phyloP scores from a whole-genome alignment of 1,140 invertebrate species.

The Colletes latitarsis region DNA sequence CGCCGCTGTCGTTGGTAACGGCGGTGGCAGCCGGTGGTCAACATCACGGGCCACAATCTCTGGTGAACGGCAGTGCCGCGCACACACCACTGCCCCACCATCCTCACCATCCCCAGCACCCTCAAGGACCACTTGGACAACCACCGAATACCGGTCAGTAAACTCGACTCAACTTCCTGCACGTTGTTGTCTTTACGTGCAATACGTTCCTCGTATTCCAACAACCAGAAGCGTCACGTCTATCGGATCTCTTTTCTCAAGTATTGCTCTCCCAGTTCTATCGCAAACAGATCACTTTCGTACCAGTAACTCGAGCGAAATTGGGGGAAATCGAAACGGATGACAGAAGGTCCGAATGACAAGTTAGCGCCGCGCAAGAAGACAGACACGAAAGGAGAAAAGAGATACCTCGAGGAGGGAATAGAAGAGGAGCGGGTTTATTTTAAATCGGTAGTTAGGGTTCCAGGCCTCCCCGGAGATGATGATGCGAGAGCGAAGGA shows the following conservation, averaged over 20 bases:
- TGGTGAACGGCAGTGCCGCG: conserved; percentile 80
- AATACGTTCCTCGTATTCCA: too few relatives aligned
- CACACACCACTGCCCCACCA: conserved; percentile 81
- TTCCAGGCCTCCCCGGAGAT: conserved; percentile 76
- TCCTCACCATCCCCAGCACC: conserved; percentile 82
- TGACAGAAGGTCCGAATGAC: conserved; percentile 2
- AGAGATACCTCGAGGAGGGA: conserved; percentile 7
- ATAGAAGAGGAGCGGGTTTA: conserved; percentile 68
- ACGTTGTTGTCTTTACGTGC: background rate
- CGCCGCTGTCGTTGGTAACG: conserved; percentile 88
- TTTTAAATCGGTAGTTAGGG: conserved; percentile 80
- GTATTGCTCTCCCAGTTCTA: too few relatives aligned
- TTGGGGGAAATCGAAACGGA: background rate
- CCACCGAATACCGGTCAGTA: conserved; percentile 63
- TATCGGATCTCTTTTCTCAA: too few relatives aligned
- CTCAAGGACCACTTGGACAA: conserved; percentile 69
- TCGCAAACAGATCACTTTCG: too few relatives aligned
- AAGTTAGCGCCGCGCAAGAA: conserved; percentile 9
- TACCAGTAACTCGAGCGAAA: conserved; percentile 2
- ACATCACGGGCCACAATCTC: conserved; percentile 70
- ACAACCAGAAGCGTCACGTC: too few relatives aligned
- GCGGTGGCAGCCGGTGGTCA: conserved; percentile 75
- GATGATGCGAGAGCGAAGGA: conserved; percentile 78
- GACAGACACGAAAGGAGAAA: conserved; percentile 2
- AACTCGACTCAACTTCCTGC: background rate